Evolutionary conservation across 1,140 invertebrate species (phyloP), one percentile per base, ranked within the genome.

Genomic region (Spodoptera litura): DNA sequence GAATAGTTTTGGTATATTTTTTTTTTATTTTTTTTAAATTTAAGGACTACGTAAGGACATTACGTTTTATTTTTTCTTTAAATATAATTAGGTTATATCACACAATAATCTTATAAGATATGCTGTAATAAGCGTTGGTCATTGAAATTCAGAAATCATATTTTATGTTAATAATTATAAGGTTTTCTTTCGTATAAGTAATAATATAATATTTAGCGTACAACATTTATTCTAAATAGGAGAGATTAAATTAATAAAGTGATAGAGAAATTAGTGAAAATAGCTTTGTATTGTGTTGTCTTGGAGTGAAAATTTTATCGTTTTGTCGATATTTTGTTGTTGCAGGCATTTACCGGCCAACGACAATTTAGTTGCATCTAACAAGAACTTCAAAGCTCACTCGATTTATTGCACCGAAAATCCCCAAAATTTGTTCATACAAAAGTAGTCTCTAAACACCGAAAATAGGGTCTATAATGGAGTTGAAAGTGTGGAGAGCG

Each of bases 51-150:
- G 88, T 89, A 89, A 92, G 89, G 88, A 90, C 87, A 91, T 80
- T 82, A 75, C 38, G 38, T 44, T 44, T 9, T 44, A 6, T 75
- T 74, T 51, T 61, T 88, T 87, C 72, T 83, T 86, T 88, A 84
- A 81, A 83, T 84, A 92, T 82, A 90, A 86, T 92, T 89, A 93
- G 88, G 91, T 87, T 92, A 89, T 93, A 93, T 93, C 92, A 93
- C 92, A 94, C 92, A 87, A 87, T 90, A 93, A 89, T 88, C 91
- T 92, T 93, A 93, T 44, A 85, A 91, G 91, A 93, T 93, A 93
- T 94, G 91, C 92, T 89, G 87, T 89, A 87, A 82, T 85, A 93
- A 94, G 92, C 92, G 88, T 93, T 92, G 92, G 91, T 94, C 92
- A 87, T 77, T 78, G 85, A 90, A 88, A 88, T 87, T 90, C 82